phyloP scores from a whole-genome alignment of 2,113 vertebrate genomes.

The Collichthys lucidus region DNA sequence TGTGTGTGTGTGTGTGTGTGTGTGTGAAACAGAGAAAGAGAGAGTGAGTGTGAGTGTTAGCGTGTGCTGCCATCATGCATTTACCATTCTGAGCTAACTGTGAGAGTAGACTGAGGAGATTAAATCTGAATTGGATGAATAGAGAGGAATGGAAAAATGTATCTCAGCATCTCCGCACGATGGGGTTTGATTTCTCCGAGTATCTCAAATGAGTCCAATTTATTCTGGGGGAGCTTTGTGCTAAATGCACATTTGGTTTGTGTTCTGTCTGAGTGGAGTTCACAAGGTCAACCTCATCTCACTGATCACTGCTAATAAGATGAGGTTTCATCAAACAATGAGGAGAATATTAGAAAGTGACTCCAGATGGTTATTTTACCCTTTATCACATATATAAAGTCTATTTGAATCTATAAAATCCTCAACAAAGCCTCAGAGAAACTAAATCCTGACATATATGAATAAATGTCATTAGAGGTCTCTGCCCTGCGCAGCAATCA shows the following conservation, averaged over 20 bases:
- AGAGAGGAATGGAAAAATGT: slow-evolving; percentile 77
- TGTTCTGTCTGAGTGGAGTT: slow-evolving; percentile 68
- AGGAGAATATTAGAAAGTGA: slow-evolving; percentile 41
- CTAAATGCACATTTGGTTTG: slow-evolving; percentile 81
- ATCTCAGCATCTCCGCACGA: slow-evolving; percentile 66
- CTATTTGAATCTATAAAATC: slow-evolving; percentile 2
- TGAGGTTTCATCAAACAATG: slow-evolving; percentile 54
- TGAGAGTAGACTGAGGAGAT: slow-evolving; percentile 66
- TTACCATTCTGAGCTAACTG: slow-evolving; percentile 50
- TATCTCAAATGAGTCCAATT: slow-evolving; percentile 75
- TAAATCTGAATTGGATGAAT: slow-evolving; percentile 74
- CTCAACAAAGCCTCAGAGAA: slow-evolving; percentile 7
- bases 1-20: slow-evolving; percentile 21
- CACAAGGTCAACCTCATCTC: slow-evolving; percentile 67
- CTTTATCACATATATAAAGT: slow-evolving; percentile 7
- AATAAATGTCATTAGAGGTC: background rate
- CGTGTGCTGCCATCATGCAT: slow-evolving; percentile 60
- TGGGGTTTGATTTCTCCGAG: slow-evolving; percentile 69
- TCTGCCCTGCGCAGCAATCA: background rate
- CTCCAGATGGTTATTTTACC: slow-evolving; percentile 61
- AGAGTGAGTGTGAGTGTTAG: slow-evolving; percentile 20
- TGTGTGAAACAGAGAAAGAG: background rate
- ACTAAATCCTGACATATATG: background rate
- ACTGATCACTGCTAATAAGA: slow-evolving; percentile 71
- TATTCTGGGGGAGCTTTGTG: slow-evolving; percentile 62